Conservation (phyloP, 2,113 vertebrate genomes). For the Caretta caretta region DNA sequence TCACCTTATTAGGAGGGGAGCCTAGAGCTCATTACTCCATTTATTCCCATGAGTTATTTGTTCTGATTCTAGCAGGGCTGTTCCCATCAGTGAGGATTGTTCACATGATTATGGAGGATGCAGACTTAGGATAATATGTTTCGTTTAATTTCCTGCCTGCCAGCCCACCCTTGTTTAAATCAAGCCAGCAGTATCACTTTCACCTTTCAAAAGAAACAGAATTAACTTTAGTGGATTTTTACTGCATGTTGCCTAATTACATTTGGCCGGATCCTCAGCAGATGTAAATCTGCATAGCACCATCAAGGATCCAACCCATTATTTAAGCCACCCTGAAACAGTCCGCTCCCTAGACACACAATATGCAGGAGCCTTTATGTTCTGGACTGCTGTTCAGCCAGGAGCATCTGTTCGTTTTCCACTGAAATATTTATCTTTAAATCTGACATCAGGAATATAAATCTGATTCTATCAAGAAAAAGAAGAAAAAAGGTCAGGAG, state of each 20-base stretch:
- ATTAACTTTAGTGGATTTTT: neutral
- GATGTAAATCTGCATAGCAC: conserved; percentile 34
- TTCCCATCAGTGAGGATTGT: neutral
- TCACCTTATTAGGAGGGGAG: neutral
- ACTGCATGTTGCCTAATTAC: neutral
- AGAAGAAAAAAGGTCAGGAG: conserved; percentile 79
- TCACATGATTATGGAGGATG: neutral
- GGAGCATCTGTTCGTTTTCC: neutral
- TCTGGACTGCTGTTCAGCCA: neutral
- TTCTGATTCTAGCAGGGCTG: neutral
- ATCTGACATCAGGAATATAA: conserved; percentile 70
- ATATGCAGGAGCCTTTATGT: fast-evolving
- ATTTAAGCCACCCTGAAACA: neutral
- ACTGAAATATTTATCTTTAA: neutral
- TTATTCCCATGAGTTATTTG: neutral
- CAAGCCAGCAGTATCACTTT: neutral
- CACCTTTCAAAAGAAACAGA: neutral
- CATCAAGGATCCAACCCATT: conserved; percentile 29
- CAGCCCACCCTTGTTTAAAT: neutral
- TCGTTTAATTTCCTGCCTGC: neutral
- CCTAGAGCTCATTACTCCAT: fast-evolving
- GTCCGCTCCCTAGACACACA: neutral
- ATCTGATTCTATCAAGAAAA: conserved; percentile 81
- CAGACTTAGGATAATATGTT: neutral
- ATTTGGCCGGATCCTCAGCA: neutral